A percentile compares a stretch with the other conserved stretches of the same genome.
These are phyloP conservation scores for Epizoanthus illoricatus DNA, from an alignment of 92 coral and sea anemone genomes.

Conservation along the genomic window DNA sequence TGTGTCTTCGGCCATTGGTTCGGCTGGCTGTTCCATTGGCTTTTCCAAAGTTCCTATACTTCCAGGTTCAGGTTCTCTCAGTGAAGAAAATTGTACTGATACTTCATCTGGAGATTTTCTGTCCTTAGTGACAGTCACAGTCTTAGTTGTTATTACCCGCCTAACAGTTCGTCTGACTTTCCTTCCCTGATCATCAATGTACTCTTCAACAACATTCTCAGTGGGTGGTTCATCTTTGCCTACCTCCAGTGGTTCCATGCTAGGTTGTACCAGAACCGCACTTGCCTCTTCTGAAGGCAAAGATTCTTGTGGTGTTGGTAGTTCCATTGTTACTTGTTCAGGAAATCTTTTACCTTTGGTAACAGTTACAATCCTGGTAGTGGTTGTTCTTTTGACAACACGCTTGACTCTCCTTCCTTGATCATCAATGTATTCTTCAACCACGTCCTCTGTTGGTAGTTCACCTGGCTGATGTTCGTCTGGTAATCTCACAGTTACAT, in stretches of 20 bases:
- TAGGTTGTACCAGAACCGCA: neutral
- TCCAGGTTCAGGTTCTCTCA: too few species aligned
- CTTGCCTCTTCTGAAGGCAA: conserved; percentile 25
- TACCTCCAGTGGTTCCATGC: conserved; percentile 10
- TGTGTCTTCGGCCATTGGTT: neutral
- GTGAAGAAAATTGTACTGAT: too few species aligned
- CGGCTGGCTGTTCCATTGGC: too few species aligned
- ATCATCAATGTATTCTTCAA: conserved; percentile 74
- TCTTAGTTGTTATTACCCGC: conserved; percentile 37
- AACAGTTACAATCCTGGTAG: conserved; percentile 38
- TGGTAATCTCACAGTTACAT: neutral
- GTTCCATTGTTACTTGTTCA: conserved; percentile 32
- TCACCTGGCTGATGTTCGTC: conserved; percentile 31
- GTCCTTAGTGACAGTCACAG: conserved; percentile 20
- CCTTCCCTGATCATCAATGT: conserved; percentile 64
- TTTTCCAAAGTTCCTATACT: too few species aligned
- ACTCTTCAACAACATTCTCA: conserved; percentile 54
- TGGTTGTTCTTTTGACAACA: conserved; percentile 54
- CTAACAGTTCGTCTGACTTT: conserved; percentile 53
- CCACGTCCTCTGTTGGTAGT: conserved; percentile 50
- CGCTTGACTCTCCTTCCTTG: conserved; percentile 70
- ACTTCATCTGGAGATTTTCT: neutral
- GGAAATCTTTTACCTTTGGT: conserved; percentile 31
- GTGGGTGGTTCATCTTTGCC: conserved; percentile 22
- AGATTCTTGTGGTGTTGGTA: conserved; percentile 31